Base-by-base conservation (phyloP, 2,888 invertebrate species). In the Orchesellides sinensis region DNA sequence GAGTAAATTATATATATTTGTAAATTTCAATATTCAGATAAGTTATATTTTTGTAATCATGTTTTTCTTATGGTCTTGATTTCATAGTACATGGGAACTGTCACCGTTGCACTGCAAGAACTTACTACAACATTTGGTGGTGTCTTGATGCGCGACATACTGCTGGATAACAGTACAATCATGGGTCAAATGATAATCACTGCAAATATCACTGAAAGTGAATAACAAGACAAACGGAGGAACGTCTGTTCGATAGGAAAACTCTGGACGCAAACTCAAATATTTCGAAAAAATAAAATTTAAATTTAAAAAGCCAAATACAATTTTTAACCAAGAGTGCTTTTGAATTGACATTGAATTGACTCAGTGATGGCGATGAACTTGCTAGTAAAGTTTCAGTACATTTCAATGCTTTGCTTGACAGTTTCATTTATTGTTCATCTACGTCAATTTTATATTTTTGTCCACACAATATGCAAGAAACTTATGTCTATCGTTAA, bases 41-140 rank as follows among this genome's bases (percentile, higher is more conserved):
- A 40, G 2, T 40, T 5, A 14, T 14, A 40, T 40, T 1, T n/a
- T 40, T 40, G 10, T n/a, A 40, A 40, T 32, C 10, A 6, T 10
- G 32, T 32, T 5, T 17, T 47, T 21, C 1, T 23, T 8, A 8
- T 47, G 23, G 29, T 54, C 32, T 54, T 35, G 2, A 21, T 70
- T 61, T 25, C 3, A 35, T 35, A 78, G 78, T 59, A 23, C 6
- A 84, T 84, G 68, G 81, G 81, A 40, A 23, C 21, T 8, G 72
- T 81, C 0, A 65, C 35, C 0, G 12, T 81, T 5, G 40, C 54
- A 35, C 45, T 84, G n/a, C 72, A 72, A 6, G 83, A 83, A 27
- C 61, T 83, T 27, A 6, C 66, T 0, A 47, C 65, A 10, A 35
- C 77, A 1, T 77, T 68, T 61, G 66, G 63, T n/a, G 82, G 80